Evolutionary conservation across 2,113 vertebrate genomes (phyloP), one percentile per base, ranked within the genome.

Genomic region (Tyrannus savana): DNA sequence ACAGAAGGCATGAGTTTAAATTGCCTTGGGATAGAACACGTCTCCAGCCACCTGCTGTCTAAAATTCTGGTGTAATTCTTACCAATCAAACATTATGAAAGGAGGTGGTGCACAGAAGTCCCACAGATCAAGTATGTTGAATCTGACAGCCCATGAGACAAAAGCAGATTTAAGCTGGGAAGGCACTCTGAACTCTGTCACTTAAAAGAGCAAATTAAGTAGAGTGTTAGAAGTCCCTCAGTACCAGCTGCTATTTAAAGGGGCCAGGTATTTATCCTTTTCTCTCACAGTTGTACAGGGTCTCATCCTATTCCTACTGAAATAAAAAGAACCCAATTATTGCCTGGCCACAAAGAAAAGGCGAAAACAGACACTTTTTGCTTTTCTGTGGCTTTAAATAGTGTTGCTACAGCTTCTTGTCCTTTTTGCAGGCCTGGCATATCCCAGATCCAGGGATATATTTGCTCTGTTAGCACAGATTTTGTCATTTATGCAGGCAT

Each of bases 211-310:
- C 7, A 60, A 90, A 85, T 88, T 53, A 74, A 87, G 22, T 14
- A 33, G 21, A 68, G 24, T 47, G 49, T 44, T 23, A 59, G 6
- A 88, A 87, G 17, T 66, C 17, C 14, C 31, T 88, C 44, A 58
- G 24, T 37, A 49, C 4, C 3, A 8, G 47, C 24, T 41, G 14
- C 14, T 78, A 37, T 76, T 76, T 83, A 52, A 71, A 79, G 72
- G 13, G 35, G 7, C 1, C 1, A 72, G 9, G 25, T 82, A 60
- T 24, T 76, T 79, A 7, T 30, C 21, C 11, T 88, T 92, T 69
- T 72, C 7, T 33, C 4, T 63, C 10, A 35, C 3, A 58, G 14
- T 16, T 2, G 1, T 44, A 60, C 14, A 30, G 0, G 41, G 19
- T 53, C n/a, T 84, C 8, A 28, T 55, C 30, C 23, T 46, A 31